phyloP scores from a whole-genome alignment of 2,113 vertebrate genomes.

The Sinocyclocheilus maitianheensis region DNA sequence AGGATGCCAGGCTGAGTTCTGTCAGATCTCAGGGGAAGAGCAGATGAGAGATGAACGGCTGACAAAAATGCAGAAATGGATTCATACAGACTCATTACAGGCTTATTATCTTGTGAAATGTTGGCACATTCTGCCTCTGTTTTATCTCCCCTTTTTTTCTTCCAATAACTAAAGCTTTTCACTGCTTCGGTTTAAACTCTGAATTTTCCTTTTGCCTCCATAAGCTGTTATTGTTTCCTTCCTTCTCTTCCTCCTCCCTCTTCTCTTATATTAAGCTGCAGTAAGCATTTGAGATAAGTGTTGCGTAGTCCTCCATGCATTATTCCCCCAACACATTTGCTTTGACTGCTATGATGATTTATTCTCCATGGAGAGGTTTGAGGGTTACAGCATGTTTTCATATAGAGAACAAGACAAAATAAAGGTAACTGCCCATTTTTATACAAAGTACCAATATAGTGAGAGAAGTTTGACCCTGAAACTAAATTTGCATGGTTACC shows the following conservation, averaged over 20 bases:
- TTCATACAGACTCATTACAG: conserved; percentile 20
- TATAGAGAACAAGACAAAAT: background rate
- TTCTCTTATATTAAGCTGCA: background rate
- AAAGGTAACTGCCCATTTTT: background rate
- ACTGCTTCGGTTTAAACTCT: background rate
- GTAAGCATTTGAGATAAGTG: conserved; percentile 9
- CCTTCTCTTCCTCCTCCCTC: background rate
- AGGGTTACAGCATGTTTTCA: background rate
- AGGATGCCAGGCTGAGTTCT: conserved; percentile 16
- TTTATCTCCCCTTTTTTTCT: background rate
- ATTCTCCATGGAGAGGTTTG: background rate
- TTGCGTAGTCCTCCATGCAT: background rate
- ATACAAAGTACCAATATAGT: background rate
- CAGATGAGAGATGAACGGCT: conserved; percentile 3
- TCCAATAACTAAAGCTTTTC: conserved; percentile 15
- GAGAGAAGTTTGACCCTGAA: background rate
- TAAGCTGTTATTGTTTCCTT: background rate
- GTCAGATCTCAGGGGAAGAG: background rate
- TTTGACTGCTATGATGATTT: background rate
- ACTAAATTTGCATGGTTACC: conserved; percentile 8
- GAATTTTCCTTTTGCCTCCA: background rate
- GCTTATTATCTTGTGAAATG: conserved; percentile 5
- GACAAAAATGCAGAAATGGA: conserved; percentile 15
- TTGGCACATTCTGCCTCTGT: conserved; percentile 19
- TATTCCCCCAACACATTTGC: background rate